Base-by-base conservation (phyloP, 2,797 vertebrate genomes). In the Myoxocephalus aenaeus region DNA sequence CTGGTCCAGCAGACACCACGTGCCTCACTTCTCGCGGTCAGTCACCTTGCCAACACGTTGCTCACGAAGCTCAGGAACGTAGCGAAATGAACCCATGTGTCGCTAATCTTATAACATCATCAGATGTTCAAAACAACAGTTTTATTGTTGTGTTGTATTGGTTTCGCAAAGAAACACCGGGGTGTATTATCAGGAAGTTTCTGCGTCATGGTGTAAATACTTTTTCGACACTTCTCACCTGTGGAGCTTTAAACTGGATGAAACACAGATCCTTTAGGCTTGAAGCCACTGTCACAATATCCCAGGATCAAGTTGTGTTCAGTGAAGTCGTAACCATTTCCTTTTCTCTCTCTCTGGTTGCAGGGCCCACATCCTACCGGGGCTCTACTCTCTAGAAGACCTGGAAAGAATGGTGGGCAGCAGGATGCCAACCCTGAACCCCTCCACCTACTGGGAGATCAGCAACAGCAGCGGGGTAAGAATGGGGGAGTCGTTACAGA, bases 331-430 rank as follows among this genome's bases (percentile, higher is more conserved):
- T 58, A 4, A 48, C 3, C n/a, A 58, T 67, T 66, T 44, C 34
- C 25, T 40, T 80, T 73, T 27, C 25, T 12, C 9, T 10, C 2
- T 25, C 64, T 15, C n/a, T 86, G 57, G 34, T 59, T 80, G 17
- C 90, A 99, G 98, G 85, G 94, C 95, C 15, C 97, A 98, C 90
- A 90, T 97, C 83, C 88, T 99, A 40, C 91, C 84, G 58, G 97
- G 96, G 0, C n/a, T 96, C 69, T 96, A 96, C 87, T 94, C 94
- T 8, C 67, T 90, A 64, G 96, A 97, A 67, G 93, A 97, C 29
- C 92, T 99, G 76, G 93, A 83, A 46, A 73, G 42, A 22, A 83
- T 93, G 1, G 65, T 92, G 3, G 94, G 95, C 38, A 83, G 87
- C 81, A 92, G 92, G 50, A 57, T 98, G 22, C 74, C 89, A 44